Percentiles rank a stretch among this genome's conserved stretches.
These are phyloP conservation scores for Apocheima hispidaria DNA, from an alignment of 2,888 invertebrate species.

Conservation along the genomic window DNA sequence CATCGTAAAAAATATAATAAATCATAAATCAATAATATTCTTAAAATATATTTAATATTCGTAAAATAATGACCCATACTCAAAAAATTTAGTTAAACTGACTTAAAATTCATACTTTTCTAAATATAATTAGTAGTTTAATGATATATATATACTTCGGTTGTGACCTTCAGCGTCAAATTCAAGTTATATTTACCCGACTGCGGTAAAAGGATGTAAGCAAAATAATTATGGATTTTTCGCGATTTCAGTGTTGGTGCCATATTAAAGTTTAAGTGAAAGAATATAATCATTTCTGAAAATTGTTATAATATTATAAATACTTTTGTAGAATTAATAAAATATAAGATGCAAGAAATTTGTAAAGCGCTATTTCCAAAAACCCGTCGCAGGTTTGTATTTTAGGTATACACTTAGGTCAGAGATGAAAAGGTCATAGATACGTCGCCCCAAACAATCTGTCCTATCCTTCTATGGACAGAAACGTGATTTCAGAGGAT, in stretches of 20 bases:
- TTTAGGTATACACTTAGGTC: slow-evolving; percentile 1
- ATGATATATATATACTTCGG: too few relatives aligned
- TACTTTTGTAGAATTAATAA: background rate
- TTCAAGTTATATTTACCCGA: too few relatives aligned
- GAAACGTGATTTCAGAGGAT: slow-evolving; percentile 10
- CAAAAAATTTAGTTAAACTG: background rate
- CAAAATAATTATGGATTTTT: too few relatives aligned
- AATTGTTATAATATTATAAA: background rate
- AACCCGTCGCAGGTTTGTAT: background rate
- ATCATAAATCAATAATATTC: slow-evolving; percentile 3
- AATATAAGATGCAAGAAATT: background rate
- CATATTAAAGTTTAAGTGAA: too few relatives aligned
- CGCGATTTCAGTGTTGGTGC: too few relatives aligned
- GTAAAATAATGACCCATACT: background rate
- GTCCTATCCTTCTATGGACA: slow-evolving; percentile 20
- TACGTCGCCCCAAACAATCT: slow-evolving; percentile 8
- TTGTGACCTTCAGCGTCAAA: too few relatives aligned
- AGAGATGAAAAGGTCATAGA: slow-evolving; percentile 20
- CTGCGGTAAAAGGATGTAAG: too few relatives aligned
- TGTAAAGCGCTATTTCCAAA: background rate
- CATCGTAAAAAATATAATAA: slow-evolving; percentile 8
- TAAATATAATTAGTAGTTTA: too few relatives aligned
- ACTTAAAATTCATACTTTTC: too few relatives aligned
- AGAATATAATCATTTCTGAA: too few relatives aligned
- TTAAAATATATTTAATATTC: background rate